A percentile compares a stretch with the other conserved stretches of the same genome.
Conservation (phyloP, 2,113 vertebrate species). For the Ammodytes dubius region DNA sequence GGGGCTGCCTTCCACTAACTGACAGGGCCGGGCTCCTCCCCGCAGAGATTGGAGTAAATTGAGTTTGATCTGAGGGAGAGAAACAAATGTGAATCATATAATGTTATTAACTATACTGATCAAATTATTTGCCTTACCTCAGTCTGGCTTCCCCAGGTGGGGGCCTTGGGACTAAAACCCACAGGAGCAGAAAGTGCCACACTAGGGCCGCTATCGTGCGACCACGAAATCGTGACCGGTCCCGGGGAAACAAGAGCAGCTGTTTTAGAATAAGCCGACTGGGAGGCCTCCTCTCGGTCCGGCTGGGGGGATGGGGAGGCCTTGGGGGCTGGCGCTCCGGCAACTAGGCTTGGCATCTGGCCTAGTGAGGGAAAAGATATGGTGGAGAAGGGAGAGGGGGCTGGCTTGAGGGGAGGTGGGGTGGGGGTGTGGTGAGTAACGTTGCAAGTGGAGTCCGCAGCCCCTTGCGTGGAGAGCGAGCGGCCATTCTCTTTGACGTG, state of each 20-base stretch:
- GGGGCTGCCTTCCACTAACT: too few species aligned
- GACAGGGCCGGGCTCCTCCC: too few species aligned
- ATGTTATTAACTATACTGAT: background rate
- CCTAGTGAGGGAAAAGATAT: slow-evolving; percentile 90
- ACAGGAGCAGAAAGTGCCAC: slow-evolving; percentile 81
- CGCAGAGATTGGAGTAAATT: too few species aligned
- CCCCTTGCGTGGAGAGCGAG: slow-evolving; percentile 88
- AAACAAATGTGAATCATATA: background rate
- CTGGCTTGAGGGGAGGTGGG: slow-evolving; percentile 88
- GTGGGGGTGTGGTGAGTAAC: slow-evolving; percentile 76
- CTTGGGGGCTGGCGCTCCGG: slow-evolving; percentile 85
- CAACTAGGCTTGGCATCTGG: slow-evolving; percentile 86
- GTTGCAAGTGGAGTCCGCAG: slow-evolving; percentile 80
- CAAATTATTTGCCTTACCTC: slow-evolving; percentile 88
- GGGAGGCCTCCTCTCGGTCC: slow-evolving; percentile 86
- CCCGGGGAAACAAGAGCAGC: slow-evolving; percentile 86
- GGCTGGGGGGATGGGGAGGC: slow-evolving; percentile 82
- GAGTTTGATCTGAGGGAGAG: too few species aligned
- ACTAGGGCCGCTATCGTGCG: slow-evolving; percentile 83
- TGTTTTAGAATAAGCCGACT: slow-evolving; percentile 84
- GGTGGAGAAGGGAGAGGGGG: slow-evolving; percentile 85
- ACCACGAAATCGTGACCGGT: slow-evolving; percentile 86
- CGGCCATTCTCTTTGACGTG: slow-evolving; percentile 97
- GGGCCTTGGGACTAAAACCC: slow-evolving; percentile 86
- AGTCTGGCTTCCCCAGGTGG: slow-evolving; percentile 84